These are phyloP conservation scores for Nesospiza acunhae DNA, from an alignment of 2,113 vertebrate genomes.

Conservation along the genomic window DNA sequence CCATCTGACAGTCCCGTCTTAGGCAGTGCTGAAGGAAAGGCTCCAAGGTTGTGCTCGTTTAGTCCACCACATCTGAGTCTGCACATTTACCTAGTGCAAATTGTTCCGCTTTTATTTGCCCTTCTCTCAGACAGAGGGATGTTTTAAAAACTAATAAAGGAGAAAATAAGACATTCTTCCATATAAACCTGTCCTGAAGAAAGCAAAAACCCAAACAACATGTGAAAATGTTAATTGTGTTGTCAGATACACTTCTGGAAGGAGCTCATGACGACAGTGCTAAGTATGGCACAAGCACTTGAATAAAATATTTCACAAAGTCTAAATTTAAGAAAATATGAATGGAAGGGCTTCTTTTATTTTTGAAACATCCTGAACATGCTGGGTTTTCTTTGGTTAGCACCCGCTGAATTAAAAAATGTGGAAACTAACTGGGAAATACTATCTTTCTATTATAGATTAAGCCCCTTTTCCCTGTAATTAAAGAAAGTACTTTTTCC, in stretches of 20 bases:
- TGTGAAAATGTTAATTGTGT: background rate
- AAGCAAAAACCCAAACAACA: background rate
- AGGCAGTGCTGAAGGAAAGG: background rate
- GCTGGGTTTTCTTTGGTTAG: background rate
- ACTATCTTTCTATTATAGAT: background rate
- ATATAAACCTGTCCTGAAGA: background rate
- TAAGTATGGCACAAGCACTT: background rate
- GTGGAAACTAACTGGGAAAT: background rate
- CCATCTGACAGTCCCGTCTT: background rate
- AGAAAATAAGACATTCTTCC: background rate
- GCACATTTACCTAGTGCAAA: background rate
- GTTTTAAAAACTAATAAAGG: background rate
- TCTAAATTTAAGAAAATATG: background rate
- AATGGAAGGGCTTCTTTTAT: background rate
- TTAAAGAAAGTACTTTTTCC: conserved; percentile 5
- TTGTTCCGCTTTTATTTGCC: background rate
- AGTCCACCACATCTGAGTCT: background rate
- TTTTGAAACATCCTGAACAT: background rate
- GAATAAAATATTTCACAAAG: background rate
- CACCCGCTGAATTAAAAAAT: background rate
- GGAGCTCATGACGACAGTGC: background rate
- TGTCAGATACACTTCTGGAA: background rate
- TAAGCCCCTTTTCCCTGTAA: background rate
- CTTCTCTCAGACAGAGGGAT: background rate
- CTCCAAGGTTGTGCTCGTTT: background rate